Percentiles rank a stretch among this genome's conserved stretches.
These are phyloP conservation scores for Anolis carolinensis DNA, from an alignment of 2,113 vertebrate species.

Conservation along the genomic window DNA sequence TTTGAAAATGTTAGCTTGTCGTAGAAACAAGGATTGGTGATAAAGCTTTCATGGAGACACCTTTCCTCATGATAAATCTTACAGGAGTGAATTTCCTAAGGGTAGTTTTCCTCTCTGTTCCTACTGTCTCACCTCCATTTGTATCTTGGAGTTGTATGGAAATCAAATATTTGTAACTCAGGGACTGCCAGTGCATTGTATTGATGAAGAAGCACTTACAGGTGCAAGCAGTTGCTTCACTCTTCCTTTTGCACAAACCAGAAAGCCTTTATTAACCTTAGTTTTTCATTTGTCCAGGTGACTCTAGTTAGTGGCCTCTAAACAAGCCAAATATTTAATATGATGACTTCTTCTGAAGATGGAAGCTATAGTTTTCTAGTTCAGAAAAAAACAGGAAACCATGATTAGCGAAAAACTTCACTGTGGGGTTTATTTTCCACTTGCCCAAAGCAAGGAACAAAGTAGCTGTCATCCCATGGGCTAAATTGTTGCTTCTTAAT, in stretches of 20 bases:
- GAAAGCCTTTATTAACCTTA: background rate
- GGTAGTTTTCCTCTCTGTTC: too few relatives aligned
- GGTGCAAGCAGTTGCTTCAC: background rate
- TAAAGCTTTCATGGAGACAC: too few relatives aligned
- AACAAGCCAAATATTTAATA: background rate
- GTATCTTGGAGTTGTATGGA: too few relatives aligned
- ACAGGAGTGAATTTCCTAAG: too few relatives aligned
- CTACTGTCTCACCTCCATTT: too few relatives aligned
- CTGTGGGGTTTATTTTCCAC: background rate
- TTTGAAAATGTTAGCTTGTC: too few relatives aligned
- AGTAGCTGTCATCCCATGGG: background rate
- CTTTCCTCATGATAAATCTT: too few relatives aligned
- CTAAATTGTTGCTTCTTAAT: background rate
- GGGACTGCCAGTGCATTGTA: too few relatives aligned
- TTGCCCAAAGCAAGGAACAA: background rate
- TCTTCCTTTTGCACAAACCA: background rate
- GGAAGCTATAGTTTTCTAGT: background rate
- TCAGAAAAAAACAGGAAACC: background rate
- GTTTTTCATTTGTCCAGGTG: background rate
- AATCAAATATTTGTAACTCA: too few relatives aligned
- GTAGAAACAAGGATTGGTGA: too few relatives aligned
- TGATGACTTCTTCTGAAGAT: background rate
- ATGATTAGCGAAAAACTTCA: background rate
- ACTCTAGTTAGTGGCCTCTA: background rate
- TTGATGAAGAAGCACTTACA: background rate